phyloP scores from a whole-genome alignment of 92 coral and sea anemone genomes.

The Epizoanthus stellaris region DNA sequence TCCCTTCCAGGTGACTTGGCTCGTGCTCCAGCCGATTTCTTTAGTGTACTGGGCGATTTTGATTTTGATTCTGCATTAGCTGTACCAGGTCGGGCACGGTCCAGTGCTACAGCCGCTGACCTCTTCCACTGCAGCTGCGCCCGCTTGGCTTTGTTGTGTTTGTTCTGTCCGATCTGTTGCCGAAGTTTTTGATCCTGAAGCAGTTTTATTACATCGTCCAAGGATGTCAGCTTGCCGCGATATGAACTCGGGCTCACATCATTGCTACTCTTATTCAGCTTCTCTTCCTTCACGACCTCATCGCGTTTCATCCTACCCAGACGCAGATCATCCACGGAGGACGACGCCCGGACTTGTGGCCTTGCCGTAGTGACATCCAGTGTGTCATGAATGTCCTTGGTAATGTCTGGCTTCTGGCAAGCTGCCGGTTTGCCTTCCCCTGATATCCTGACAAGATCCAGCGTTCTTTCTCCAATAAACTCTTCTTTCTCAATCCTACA shows the following conservation, averaged over 20 bases:
- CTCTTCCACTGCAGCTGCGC: slow-evolving; percentile 87
- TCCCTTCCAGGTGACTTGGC: slow-evolving; percentile 13
- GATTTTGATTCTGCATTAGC: slow-evolving; percentile 53
- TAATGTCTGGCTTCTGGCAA: slow-evolving; percentile 29
- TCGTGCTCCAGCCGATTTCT: not conserved
- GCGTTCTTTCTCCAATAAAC: not conserved
- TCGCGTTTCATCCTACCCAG: slow-evolving; percentile 18
- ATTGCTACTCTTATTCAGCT: slow-evolving; percentile 32
- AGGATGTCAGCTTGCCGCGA: slow-evolving; percentile 72
- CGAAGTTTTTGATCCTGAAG: slow-evolving; percentile 88
- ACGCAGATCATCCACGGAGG: slow-evolving; percentile 26
- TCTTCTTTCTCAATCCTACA: not conserved
- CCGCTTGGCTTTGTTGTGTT: slow-evolving; percentile 63
- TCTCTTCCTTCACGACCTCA: slow-evolving; percentile 29
- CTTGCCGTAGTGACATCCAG: not conserved
- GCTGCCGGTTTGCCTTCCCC: not conserved
- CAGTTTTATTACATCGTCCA: slow-evolving; percentile 84
- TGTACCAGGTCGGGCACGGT: slow-evolving; percentile 58
- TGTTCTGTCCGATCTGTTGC: slow-evolving; percentile 84
- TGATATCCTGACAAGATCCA: slow-evolving; percentile 22
- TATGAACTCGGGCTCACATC: slow-evolving; percentile 24
- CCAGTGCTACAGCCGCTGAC: slow-evolving; percentile 86
- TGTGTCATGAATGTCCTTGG: slow-evolving; percentile 5
- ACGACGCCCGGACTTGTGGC: slow-evolving; percentile 3
- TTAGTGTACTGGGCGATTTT: not conserved